A percentile compares a stretch with the other conserved stretches of the same genome.
Conservation (phyloP, 2,797 vertebrate species). For the Hemitrygon akajei region DNA sequence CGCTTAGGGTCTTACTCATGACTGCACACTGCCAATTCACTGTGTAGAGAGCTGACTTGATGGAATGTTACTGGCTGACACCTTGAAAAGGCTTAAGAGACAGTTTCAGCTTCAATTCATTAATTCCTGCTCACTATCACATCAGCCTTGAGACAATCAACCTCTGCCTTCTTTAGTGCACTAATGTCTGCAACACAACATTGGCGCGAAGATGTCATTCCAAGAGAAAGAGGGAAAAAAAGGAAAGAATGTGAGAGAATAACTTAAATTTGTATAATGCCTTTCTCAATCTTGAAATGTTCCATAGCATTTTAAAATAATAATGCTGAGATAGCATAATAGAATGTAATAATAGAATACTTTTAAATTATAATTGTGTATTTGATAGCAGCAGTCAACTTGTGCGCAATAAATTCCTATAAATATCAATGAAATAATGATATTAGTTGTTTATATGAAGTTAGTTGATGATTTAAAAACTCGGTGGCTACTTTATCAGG, state of each 20-base stretch:
- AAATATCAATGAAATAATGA: not conserved
- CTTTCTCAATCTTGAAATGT: not conserved
- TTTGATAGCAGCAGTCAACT: not conserved
- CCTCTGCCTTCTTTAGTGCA: not conserved
- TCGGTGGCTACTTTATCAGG: no score
- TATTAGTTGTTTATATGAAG: not conserved
- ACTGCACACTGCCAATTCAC: not conserved
- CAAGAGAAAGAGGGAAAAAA: not conserved
- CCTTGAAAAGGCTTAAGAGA: not conserved
- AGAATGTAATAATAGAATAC: not conserved
- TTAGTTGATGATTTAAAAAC: not conserved
- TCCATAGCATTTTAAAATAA: not conserved
- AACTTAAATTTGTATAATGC: not conserved
- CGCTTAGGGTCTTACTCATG: not conserved
- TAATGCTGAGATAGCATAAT: no score
- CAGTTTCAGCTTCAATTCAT: not conserved
- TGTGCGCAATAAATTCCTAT: not conserved
- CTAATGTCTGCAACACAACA: not conserved
- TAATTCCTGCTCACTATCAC: not conserved
- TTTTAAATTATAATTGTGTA: not conserved
- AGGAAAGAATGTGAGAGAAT: not conserved
- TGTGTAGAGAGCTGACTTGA: not conserved
- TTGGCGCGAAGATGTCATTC: not conserved
- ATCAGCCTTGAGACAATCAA: not conserved
- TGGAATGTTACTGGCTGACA: not conserved